Evolutionary conservation across 64 coral and sea anemone genomes (phyloP), one percentile per base, ranked within the genome.

Genomic region (Actinia equina): DNA sequence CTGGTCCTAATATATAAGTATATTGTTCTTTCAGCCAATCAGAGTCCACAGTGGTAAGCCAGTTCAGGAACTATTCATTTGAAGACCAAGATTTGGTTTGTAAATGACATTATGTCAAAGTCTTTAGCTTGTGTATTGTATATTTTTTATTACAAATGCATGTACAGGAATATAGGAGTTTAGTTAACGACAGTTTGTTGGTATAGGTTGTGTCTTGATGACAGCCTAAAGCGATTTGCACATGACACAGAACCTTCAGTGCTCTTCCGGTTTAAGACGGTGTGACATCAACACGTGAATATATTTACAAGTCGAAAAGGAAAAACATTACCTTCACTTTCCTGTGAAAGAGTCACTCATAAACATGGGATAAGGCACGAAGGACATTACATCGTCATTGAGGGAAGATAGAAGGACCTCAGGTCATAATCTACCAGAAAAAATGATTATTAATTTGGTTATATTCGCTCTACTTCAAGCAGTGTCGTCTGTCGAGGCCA

Each of bases 291-390:
- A 41, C n/a, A 25, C 69, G 69, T 74, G 69, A 74, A 30, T 74
- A 74, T 30, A 74, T 74, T 74, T 74, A 74, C 26, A 74, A 74
- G 69, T 74, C 26, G 69, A 74, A 74, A 74, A 41, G 69, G 12
- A 74, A 74, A 74, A 37, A 37, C 30, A 14, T 41, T 41, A 12
- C 69, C 69, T 42, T 74, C 69, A 12, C 23, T 74, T 74, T 74
- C 69, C 62, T 30, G 23, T 30, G 26, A 41, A 25, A 69, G 63
- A 69, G 6, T 9, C 18, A 6, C 25, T 27, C 15, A 4, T 30
- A 30, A 30, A 74, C 69, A 74, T 74, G 69, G 69, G 26, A 30
- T 7, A 30, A 74, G 41, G 20, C 69, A 13, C 69, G 69, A 74
- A n/a, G 0, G 22, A 74, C 7, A 74, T 74, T 41, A n/a, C 12